Evolutionary conservation across 2,113 vertebrate genomes (phyloP).

Genomic region (Atlantisia rogersi): DNA sequence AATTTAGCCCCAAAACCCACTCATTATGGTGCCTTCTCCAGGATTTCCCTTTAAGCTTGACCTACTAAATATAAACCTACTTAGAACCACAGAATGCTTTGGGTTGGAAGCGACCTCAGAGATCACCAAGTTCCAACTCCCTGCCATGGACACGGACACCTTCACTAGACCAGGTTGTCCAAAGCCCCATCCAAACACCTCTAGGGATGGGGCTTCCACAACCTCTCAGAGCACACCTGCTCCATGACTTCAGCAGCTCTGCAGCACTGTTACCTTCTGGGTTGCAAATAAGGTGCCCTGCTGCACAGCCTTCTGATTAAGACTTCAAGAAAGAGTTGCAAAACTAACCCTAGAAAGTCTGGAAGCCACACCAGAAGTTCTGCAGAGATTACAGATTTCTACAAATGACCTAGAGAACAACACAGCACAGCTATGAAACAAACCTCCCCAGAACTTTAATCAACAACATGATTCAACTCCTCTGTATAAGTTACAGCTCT

Average conservation of each 20-base stretch:
- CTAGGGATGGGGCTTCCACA: too few species aligned
- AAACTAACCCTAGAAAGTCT: background rate
- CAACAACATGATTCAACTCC: fast-evolving
- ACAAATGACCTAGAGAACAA: background rate
- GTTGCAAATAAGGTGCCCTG: background rate
- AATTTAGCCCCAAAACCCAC: too few species aligned
- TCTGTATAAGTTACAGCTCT: background rate
- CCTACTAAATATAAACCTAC: background rate
- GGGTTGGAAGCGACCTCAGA: too few species aligned
- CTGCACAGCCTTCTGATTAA: background rate
- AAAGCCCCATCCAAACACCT: too few species aligned
- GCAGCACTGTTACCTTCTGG: background rate
- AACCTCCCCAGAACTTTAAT: background rate
- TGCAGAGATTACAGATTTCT: background rate
- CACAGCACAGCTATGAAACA: background rate
- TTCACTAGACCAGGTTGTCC: too few species aligned
- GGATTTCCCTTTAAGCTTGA: background rate
- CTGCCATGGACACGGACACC: too few species aligned
- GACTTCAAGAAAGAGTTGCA: background rate
- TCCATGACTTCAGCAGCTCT: background rate
- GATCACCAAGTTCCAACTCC: too few species aligned
- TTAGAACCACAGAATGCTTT: too few species aligned
- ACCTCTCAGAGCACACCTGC: too few species aligned
- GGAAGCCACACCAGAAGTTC: background rate
- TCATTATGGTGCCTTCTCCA: background rate